Percentiles rank a stretch among this genome's conserved stretches.
phyloP scores from a whole-genome alignment of 2,113 vertebrate genomes.

The Apistogramma diplotaenia region DNA sequence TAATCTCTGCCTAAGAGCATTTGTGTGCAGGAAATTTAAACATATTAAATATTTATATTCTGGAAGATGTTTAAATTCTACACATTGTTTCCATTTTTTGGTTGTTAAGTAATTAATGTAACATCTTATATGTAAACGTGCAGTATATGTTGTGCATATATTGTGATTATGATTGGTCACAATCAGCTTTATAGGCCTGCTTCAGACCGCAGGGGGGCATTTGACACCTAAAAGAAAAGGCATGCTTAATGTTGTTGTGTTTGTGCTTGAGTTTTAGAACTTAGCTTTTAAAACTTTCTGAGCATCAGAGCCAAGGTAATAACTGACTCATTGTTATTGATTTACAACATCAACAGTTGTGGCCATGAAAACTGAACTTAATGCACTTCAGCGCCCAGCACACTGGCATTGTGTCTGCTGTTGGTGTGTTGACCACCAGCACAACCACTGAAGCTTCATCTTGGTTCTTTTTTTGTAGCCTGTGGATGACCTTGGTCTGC shows the following conservation, averaged over 20 bases:
- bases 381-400: background rate
- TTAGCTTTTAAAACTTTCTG: background rate
- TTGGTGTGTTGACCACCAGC: background rate
- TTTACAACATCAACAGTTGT: background rate
- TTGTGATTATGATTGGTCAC: too few relatives aligned
- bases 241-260: too few relatives aligned
- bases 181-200: too few relatives aligned
- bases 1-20: background rate
- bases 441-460: background rate
- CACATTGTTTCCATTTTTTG: background rate
- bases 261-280: background rate
- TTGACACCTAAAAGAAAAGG: background rate
- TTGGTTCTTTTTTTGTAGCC: constrained; percentile 20
- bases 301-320: background rate
- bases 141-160: too few relatives aligned
- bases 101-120: too few relatives aligned
- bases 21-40: background rate
- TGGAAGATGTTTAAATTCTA: background rate
- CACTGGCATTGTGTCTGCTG: background rate
- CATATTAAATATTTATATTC: too few relatives aligned
- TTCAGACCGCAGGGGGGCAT: background rate
- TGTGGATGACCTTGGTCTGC: constrained; percentile 18
- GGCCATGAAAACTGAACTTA: background rate
- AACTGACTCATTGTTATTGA: background rate
- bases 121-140: too few relatives aligned